These are phyloP conservation scores for Podarcis siculus DNA, from an alignment of 2,797 vertebrate genomes.

Conservation along the genomic window DNA sequence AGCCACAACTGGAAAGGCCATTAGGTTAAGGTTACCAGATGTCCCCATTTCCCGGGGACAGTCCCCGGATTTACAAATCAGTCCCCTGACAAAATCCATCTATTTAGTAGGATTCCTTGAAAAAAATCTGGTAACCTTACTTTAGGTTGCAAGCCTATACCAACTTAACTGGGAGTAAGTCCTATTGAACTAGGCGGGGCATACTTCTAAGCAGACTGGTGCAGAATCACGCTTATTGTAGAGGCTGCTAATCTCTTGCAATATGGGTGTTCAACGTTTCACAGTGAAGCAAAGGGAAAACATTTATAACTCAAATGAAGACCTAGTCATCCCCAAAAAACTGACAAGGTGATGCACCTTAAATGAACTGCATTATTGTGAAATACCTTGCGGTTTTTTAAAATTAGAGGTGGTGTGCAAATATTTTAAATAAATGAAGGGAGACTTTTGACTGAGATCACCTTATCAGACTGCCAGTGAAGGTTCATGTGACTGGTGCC, in stretches of 20 bases:
- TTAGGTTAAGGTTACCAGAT: too few relatives aligned
- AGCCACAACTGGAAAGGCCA: too few relatives aligned
- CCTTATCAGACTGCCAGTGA: too few relatives aligned
- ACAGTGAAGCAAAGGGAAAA: not conserved
- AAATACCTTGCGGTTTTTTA: too few relatives aligned
- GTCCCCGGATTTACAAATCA: too few relatives aligned
- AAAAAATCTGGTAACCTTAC: too few relatives aligned
- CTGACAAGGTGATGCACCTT: not conserved
- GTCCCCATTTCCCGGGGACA: too few relatives aligned
- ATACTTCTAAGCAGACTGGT: not conserved
- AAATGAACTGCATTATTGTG: too few relatives aligned
- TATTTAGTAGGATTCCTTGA: too few relatives aligned
- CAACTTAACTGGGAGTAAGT: not conserved
- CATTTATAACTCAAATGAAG: not conserved
- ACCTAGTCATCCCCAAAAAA: not conserved
- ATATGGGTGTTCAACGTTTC: not conserved
- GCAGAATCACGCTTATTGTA: not conserved
- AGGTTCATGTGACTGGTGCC: not conserved
- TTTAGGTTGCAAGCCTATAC: not conserved
- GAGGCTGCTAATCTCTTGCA: slow-evolving; percentile 12
- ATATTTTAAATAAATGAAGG: too few relatives aligned
- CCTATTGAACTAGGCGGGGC: not conserved
- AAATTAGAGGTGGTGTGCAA: too few relatives aligned
- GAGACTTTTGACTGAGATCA: not conserved
- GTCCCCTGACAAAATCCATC: too few relatives aligned